Evolutionary conservation across 2,888 invertebrate genomes (phyloP).

Genomic region (Trilocha varians): DNA sequence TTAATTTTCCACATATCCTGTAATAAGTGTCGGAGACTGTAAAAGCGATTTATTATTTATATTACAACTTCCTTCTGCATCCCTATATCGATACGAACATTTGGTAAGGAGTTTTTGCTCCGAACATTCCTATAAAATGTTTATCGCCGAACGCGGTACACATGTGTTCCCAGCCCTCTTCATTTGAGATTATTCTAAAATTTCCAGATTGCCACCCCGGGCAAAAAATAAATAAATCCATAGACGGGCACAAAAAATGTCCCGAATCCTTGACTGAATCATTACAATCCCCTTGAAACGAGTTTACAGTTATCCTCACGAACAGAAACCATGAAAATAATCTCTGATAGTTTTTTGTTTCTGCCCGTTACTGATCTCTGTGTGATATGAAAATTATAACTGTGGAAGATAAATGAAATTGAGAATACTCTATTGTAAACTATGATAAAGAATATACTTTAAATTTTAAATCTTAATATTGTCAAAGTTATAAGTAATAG

Average conservation of each 20-base stretch:
- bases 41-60: conserved; percentile 38
- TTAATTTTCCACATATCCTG: background rate
- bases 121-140: conserved; percentile 71
- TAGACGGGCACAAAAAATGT: conserved; percentile 52
- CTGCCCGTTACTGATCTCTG: background rate
- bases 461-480: too few species aligned
- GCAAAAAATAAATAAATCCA: conserved; percentile 72
- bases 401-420: too few species aligned
- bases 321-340: background rate
- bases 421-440: too few species aligned
- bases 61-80: conserved; percentile 61
- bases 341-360: background rate
- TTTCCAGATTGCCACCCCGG: conserved; percentile 71
- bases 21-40: background rate
- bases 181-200: conserved; percentile 65
- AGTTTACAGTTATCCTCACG: conserved; percentile 52
- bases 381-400: too few species aligned
- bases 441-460: too few species aligned
- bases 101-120: conserved; percentile 66
- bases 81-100: conserved; percentile 60
- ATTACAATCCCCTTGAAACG: conserved; percentile 63
- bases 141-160: conserved; percentile 57
- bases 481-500: too few species aligned
- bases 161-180: conserved; percentile 62
- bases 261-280: conserved; percentile 53